Percentiles rank a stretch among this genome's conserved stretches.
These are phyloP conservation scores for Polypedilum vanderplanki DNA, from an alignment of 1,140 invertebrate species.

Conservation along the genomic window DNA sequence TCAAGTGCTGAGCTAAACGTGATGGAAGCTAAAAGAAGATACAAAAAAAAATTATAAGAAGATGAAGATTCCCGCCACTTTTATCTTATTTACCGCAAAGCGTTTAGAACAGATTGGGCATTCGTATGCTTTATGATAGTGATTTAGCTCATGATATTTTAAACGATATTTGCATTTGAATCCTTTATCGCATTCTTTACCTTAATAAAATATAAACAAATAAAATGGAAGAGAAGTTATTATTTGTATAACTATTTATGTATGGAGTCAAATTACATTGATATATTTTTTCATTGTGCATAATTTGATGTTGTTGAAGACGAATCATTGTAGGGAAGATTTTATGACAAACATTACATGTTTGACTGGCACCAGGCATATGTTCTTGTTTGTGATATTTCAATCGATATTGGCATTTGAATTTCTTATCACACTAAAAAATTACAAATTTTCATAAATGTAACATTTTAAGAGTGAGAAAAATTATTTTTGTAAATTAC, in stretches of 20 bases:
- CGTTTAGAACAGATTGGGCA: not conserved
- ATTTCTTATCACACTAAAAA: conserved; percentile 17
- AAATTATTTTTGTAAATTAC: not conserved
- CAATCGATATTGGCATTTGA: conserved; percentile 23
- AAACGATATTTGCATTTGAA: conserved; percentile 26
- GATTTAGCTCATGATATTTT: conserved; percentile 20
- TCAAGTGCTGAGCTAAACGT: not conserved
- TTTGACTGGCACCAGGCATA: not conserved
- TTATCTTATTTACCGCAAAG: not conserved
- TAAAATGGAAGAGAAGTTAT: too few relatives aligned
- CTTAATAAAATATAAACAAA: too few relatives aligned
- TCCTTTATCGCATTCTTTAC: not conserved
- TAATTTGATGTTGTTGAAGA: conserved; percentile 13
- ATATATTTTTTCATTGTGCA: conserved; percentile 15
- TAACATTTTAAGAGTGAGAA: not conserved
- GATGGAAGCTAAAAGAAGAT: not conserved
- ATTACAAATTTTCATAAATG: not conserved
- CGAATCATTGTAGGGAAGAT: conserved; percentile 19
- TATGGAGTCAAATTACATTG: not conserved
- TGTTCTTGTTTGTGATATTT: conserved; percentile 26
- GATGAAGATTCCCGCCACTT: not conserved
- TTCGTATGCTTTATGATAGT: conserved; percentile 21
- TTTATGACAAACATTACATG: not conserved
- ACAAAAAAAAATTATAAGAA: not conserved
- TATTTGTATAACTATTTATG: too few relatives aligned